Percentiles rank a stretch among this genome's conserved stretches.
phyloP scores from a whole-genome alignment of 2,888 invertebrate genomes.

The Metallyticus violacea region DNA sequence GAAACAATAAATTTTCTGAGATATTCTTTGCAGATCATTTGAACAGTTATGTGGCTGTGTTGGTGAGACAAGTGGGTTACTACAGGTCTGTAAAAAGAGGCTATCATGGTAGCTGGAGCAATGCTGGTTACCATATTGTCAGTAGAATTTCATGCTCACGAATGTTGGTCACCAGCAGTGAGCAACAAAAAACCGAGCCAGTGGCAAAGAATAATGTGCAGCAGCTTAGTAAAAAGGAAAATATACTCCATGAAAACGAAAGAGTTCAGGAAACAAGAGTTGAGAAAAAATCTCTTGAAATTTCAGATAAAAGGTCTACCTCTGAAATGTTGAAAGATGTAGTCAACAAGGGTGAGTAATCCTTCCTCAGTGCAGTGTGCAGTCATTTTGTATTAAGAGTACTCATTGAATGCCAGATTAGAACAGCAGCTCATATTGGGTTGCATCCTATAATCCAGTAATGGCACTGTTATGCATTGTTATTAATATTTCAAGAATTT shows the following conservation, averaged over 20 bases:
- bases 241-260: background rate
- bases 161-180: background rate
- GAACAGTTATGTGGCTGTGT: background rate
- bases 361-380: no score
- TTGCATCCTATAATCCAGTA: no score
- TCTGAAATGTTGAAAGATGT: conserved; percentile 12
- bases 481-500: no score
- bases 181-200: background rate
- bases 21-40: background rate
- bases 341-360: conserved; percentile 3
- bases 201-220: background rate
- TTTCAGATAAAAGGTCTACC: background rate
- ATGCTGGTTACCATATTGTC: background rate
- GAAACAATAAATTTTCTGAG: no score
- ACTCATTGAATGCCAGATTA: no score
- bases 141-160: background rate
- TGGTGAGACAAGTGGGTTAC: background rate
- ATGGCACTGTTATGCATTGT: no score
- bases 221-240: background rate
- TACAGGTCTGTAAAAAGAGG: background rate
- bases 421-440: no score
- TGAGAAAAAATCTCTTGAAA: background rate
- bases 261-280: background rate
- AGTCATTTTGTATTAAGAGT: no score
- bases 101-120: background rate